Conservation (phyloP, 2,888 invertebrate species). For the Anaspis maculata region DNA sequence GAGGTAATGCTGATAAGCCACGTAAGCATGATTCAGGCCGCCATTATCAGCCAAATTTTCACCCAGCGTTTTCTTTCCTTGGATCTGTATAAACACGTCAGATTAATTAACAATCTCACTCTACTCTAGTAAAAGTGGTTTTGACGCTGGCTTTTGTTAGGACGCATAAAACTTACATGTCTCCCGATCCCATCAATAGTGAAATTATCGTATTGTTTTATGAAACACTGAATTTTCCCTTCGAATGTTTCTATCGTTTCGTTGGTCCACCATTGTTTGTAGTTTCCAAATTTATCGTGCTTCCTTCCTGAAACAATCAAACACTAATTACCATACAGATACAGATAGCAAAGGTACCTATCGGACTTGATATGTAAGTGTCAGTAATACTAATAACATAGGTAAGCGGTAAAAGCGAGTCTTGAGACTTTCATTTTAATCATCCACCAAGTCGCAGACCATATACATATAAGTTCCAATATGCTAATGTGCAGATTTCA, state of each 20-base stretch:
- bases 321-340: too few species aligned
- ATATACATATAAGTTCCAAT: too few species aligned
- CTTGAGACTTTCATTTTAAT: too few species aligned
- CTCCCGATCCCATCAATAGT: constrained; percentile 55
- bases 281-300: constrained; percentile 77
- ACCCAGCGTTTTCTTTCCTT: constrained; percentile 66
- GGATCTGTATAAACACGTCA: constrained; percentile 54
- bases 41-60: constrained; percentile 84
- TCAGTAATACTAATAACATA: too few species aligned
- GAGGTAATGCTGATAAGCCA: constrained; percentile 57
- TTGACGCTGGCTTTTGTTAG: too few species aligned
- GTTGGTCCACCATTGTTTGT: constrained; percentile 86
- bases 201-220: constrained; percentile 71
- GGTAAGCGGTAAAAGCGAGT: too few species aligned
- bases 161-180: constrained; percentile 56
- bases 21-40: constrained; percentile 64
- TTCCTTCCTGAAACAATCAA: constrained; percentile 54
- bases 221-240: constrained; percentile 71
- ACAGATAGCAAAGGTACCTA: too few species aligned
- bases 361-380: too few species aligned
- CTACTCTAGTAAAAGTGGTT: too few species aligned
- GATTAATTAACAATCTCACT: too few species aligned
- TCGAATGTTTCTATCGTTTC: constrained; percentile 66
- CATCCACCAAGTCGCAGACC: too few species aligned
- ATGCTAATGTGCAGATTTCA: too few species aligned